Percentiles rank a stretch among this genome's conserved stretches.
phyloP scores from a whole-genome alignment of 1,140 invertebrate species.

The Patella vulgata region DNA sequence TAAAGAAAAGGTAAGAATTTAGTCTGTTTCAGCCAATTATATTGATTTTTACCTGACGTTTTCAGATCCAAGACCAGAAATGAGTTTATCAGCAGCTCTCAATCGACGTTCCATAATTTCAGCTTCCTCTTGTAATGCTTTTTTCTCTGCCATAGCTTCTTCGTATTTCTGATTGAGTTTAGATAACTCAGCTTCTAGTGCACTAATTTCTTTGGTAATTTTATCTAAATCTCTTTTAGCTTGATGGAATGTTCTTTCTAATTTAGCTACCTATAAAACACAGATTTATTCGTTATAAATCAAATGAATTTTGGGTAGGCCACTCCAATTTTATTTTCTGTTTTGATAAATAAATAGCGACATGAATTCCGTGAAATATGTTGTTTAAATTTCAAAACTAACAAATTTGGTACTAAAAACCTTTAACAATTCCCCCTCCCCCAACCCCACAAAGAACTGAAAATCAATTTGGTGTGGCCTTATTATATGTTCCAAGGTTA shows the following conservation, averaged over 20 bases:
- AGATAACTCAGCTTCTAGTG: conserved; percentile 76
- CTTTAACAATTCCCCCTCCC: too few species aligned
- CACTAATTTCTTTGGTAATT: conserved; percentile 79
- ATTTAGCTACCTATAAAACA: conserved; percentile 71
- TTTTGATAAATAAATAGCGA: too few species aligned
- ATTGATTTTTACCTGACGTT: conserved; percentile 75
- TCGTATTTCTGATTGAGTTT: conserved; percentile 81
- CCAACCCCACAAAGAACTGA: too few species aligned
- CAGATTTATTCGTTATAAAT: not conserved
- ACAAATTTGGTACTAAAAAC: too few species aligned
- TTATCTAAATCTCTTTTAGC: conserved; percentile 78
- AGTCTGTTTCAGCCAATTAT: too few species aligned
- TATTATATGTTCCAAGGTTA: too few species aligned
- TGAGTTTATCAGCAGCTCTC: conserved; percentile 85
- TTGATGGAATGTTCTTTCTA: conserved; percentile 72
- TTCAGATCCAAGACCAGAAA: conserved; percentile 83
- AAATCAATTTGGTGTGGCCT: too few species aligned
- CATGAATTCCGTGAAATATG: too few species aligned
- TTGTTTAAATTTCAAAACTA: too few species aligned
- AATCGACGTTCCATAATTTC: conserved; percentile 83
- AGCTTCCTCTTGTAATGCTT: conserved; percentile 84
- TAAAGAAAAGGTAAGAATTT: too few species aligned
- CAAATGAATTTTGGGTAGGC: too few species aligned
- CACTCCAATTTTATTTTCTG: too few species aligned
- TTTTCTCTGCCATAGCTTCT: conserved; percentile 77